Percentiles rank a stretch among this genome's conserved stretches.
Conservation (phyloP, 2,888 invertebrate genomes). For the Ophion ventricosus region DNA sequence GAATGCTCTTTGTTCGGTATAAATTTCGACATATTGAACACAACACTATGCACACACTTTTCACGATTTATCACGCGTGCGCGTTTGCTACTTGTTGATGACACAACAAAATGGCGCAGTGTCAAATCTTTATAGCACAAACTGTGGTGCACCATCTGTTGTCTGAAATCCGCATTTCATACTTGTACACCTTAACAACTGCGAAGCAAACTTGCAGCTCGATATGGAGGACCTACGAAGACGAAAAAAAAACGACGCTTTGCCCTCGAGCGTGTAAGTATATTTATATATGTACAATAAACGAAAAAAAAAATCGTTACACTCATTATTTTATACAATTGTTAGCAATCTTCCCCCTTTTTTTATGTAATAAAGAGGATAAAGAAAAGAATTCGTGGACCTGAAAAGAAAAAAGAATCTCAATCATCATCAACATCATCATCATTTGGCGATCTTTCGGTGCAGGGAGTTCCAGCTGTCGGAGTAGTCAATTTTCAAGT, state of each 20-base stretch:
- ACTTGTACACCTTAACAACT: no score
- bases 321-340: background rate
- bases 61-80: no score
- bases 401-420: background rate
- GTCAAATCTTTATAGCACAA: no score
- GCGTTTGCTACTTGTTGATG: no score
- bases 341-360: background rate
- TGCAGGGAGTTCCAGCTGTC: conserved; percentile 93
- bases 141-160: no score
- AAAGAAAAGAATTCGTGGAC: background rate
- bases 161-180: no score
- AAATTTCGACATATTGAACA: no score
- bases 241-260: background rate
- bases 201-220: background rate
- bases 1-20: no score
- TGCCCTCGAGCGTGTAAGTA: background rate
- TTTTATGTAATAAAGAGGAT: background rate
- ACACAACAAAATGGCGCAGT: no score
- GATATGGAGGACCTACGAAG: background rate
- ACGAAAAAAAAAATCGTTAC: background rate
- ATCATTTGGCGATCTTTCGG: conserved; percentile 87
- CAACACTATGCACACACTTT: no score
- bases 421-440: background rate
- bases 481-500: conserved; percentile 92
- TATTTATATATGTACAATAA: background rate